A percentile compares a stretch with the other conserved stretches of the same genome.
Evolutionary conservation across 53 echinoderm and acorn worm genomes (phyloP).

Genomic region (Patiria pectinifera): DNA sequence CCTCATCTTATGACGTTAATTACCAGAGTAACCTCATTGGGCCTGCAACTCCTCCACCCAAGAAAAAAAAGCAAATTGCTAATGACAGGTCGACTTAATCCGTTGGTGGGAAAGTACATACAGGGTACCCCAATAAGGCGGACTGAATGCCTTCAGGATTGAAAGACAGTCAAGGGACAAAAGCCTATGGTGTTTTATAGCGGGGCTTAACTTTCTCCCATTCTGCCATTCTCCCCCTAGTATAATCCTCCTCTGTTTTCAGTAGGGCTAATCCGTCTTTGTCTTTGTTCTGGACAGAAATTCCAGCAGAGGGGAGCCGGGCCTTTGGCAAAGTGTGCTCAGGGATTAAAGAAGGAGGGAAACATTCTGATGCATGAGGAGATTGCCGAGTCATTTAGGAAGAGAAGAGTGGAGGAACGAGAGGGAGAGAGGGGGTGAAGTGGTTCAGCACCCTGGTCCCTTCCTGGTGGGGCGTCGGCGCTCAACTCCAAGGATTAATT

Average conservation of each 20-base stretch:
- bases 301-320: conserved; percentile 17
- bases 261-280: conserved; percentile 50
- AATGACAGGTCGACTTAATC: conserved; percentile 51
- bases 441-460: background rate
- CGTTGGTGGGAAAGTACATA: conserved; percentile 42
- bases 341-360: conserved; percentile 20
- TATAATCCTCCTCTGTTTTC: conserved; percentile 56
- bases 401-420: background rate
- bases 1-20: background rate
- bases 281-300: conserved; percentile 47
- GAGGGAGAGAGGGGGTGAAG: background rate
- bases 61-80: conserved; percentile 39
- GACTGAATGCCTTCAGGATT: conserved; percentile 32
- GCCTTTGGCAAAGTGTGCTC: conserved; percentile 26
- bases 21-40: conserved; percentile 35
- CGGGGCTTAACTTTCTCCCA: conserved; percentile 39
- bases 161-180: conserved; percentile 8
- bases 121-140: background rate
- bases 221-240: background rate
- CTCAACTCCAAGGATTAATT: conserved; percentile 12
- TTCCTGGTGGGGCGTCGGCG: background rate
- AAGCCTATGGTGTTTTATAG: conserved; percentile 5
- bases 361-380: conserved; percentile 47
- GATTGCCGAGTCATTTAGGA: background rate
- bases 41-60: conserved; percentile 28